Percentiles rank a stretch among this genome's conserved stretches.
These are phyloP conservation scores for Opisthocomus hoazin DNA, from an alignment of 2,113 vertebrate species.

Conservation along the genomic window DNA sequence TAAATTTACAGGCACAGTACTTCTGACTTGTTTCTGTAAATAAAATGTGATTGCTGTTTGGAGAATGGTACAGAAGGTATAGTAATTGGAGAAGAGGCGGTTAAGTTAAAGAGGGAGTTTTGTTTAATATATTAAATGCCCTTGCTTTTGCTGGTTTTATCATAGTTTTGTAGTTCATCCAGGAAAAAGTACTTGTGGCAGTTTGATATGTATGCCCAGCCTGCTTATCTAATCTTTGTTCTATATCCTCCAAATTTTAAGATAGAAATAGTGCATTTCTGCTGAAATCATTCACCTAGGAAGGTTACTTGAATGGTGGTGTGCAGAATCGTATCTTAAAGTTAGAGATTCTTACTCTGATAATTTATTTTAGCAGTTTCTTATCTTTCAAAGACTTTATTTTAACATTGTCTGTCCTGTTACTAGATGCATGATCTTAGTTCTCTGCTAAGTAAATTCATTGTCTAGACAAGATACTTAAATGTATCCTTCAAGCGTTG, in stretches of 20 bases:
- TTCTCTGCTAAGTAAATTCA: not conserved
- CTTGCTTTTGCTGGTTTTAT: not conserved
- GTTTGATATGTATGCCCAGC: not conserved
- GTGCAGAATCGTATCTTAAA: not conserved
- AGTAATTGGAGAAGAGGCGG: not conserved
- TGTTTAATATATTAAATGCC: not conserved
- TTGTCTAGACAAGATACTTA: not conserved
- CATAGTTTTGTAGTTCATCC: not conserved
- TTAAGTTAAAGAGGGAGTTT: not conserved
- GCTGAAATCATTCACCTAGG: not conserved
- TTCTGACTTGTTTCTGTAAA: not conserved
- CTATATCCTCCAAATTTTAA: not conserved
- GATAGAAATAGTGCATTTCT: not conserved
- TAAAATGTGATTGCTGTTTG: not conserved
- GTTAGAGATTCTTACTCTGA: not conserved
- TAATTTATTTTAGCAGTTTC: not conserved
- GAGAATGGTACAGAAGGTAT: not conserved
- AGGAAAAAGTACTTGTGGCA: not conserved
- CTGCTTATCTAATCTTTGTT: conserved; percentile 17
- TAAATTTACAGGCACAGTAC: not conserved
- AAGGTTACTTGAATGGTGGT: not conserved
- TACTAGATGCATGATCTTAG: not conserved
- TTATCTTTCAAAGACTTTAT: not conserved
- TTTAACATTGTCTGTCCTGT: not conserved
- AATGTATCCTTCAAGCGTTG: accelerated